Base-by-base conservation (phyloP, 2,797 vertebrate species). In the Acanthiza pusilla region DNA sequence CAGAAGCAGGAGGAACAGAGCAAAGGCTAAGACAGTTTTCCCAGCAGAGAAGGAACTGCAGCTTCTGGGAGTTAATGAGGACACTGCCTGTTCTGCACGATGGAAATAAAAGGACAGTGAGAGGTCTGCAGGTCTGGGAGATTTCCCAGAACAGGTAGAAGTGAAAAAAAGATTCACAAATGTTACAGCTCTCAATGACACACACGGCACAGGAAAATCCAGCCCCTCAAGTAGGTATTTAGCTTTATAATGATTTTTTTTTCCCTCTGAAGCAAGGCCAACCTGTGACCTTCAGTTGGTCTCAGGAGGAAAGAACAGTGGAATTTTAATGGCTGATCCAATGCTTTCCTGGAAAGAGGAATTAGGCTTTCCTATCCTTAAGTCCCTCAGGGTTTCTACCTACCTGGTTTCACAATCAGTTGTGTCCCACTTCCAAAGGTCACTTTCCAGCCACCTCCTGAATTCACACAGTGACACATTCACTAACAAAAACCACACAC, bases 341-440 rank as follows among this genome's bases (percentile, higher is more conserved):
- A 3, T 29, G 40, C 10, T 55, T 36, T 50, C 66, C 75, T 26
- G n/a, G 53, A 71, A 67, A 75, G 27, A n/a, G 25, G 27, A 62
- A 81, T 67, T 43, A 29, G 26, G 3, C 29, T 82, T 72, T 81
- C 14, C 27, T 62, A 15, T 10, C 36, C 21, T 18, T 13, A 67
- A 22, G 4, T 67, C 13, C 36, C 14, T 36, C 70, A 54, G 23
- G 32, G 5, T 78, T 63, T 54, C 62, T 62, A 58, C 82, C 36
- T 43, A 91, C 93, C 86, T 51, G 71, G 38, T 72, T 88, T 82
- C 75, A 96, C 91, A 10, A 0, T 21, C 62, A 94, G 58, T 7
- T 17, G 14, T 72, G 89, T 96, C 17, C 95, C 89, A 40, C 40
- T 79, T 23, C 75, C 95, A 85, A 96, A 94, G 20, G 18, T 62